These are phyloP conservation scores for Nymphalis c-album DNA, from an alignment of 2,888 invertebrate genomes.

Conservation along the genomic window DNA sequence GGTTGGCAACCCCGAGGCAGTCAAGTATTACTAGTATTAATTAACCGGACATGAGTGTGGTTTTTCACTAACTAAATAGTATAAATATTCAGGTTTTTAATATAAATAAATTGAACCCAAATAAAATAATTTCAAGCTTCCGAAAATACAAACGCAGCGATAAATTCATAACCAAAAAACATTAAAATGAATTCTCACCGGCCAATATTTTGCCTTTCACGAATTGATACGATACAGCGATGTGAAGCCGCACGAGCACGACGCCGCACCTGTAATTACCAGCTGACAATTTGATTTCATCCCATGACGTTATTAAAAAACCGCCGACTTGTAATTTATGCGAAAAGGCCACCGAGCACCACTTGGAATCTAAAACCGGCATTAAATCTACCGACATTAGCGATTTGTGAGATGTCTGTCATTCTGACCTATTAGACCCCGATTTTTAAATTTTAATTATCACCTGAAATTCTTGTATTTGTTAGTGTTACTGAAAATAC, in stretches of 20 bases:
- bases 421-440: conserved; percentile 11
- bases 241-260: conserved; percentile 39
- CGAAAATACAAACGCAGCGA: background rate
- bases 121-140: no score
- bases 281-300: conserved; percentile 27
- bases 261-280: conserved; percentile 50
- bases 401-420: conserved; percentile 17
- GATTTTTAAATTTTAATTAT: background rate
- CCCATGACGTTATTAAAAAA: conserved; percentile 53
- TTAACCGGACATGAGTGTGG: no score
- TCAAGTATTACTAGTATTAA: no score
- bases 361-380: conserved; percentile 36
- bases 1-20: no score
- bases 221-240: conserved; percentile 27
- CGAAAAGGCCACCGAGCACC: conserved; percentile 42
- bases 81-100: no score
- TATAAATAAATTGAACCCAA: no score
- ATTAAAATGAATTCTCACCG: conserved; percentile 8
- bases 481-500: no score
- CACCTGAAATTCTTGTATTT: background rate
- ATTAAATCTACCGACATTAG: conserved; percentile 36
- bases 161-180: conserved; percentile 9
- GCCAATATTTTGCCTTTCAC: conserved; percentile 21
- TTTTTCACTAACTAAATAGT: no score
- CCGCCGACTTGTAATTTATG: conserved; percentile 52